Conservation (phyloP, 2,113 vertebrate species). For the Entomyzon cyanotis region DNA sequence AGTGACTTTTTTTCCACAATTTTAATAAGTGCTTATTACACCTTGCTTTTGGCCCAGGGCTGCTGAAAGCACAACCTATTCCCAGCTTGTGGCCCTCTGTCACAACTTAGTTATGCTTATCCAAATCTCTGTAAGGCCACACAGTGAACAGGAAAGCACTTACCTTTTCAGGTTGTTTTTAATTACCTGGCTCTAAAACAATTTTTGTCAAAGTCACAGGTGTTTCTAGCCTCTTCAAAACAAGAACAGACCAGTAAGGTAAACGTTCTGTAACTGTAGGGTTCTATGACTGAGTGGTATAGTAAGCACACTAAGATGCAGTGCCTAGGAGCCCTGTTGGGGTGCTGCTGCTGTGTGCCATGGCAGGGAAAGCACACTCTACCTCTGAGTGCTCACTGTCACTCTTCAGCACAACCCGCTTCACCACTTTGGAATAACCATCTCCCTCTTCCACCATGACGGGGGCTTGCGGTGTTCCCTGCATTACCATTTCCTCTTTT, state of each 20-base stretch:
- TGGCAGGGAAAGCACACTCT: background rate
- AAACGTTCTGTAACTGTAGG: background rate
- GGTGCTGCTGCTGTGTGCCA: background rate
- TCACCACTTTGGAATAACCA: conserved; percentile 87
- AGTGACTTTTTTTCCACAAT: background rate
- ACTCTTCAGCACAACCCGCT: conserved; percentile 88
- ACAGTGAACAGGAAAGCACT: background rate
- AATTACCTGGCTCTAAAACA: background rate
- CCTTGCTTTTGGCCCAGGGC: background rate
- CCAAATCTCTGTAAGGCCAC: background rate
- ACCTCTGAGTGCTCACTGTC: conserved; percentile 86
- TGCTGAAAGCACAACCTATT: no score
- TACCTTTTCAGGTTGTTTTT: background rate
- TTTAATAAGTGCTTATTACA: accelerated
- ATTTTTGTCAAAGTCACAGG: background rate
- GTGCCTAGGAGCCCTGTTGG: background rate
- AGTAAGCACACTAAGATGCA: background rate
- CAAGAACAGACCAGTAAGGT: background rate
- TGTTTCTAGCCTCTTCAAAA: background rate
- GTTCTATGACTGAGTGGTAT: background rate
- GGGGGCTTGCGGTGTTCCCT: conserved; percentile 80
- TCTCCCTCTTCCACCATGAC: conserved; percentile 84
- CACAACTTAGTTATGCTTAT: no score
- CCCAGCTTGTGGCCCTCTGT: background rate
- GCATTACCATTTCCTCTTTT: conserved; percentile 83